Conservation (phyloP, 2,888 invertebrate genomes). For the Clivina fossor region DNA sequence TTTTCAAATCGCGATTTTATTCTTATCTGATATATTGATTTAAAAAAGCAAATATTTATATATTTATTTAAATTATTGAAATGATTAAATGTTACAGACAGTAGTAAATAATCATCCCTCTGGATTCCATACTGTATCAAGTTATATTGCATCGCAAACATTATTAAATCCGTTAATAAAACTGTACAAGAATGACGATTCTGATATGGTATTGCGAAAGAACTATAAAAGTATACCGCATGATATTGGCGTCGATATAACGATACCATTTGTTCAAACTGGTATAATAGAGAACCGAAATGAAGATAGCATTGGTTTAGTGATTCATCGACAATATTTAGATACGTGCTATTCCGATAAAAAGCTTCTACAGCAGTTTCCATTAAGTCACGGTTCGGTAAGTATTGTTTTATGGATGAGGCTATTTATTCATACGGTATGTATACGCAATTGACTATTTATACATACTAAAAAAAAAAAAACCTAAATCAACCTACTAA, state of each 20-base stretch:
- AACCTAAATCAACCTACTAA: no score
- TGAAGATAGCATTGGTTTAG: slow-evolving; percentile 52
- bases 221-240: slow-evolving; percentile 72
- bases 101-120: slow-evolving; percentile 55
- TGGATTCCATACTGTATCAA: slow-evolving; percentile 64
- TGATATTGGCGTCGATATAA: slow-evolving; percentile 63
- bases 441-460: no score
- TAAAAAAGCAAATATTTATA: no score
- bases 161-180: slow-evolving; percentile 64
- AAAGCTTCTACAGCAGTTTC: slow-evolving; percentile 50
- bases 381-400: slow-evolving; percentile 52
- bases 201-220: slow-evolving; percentile 68
- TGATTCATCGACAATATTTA: slow-evolving; percentile 57
- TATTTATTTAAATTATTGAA: not conserved
- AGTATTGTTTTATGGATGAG: no score
- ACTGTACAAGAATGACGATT: slow-evolving; percentile 58
- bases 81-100: slow-evolving; percentile 43
- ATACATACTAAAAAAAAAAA: no score
- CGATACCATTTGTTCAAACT: slow-evolving; percentile 51
- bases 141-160: slow-evolving; percentile 62
- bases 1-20: no score
- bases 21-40: no score
- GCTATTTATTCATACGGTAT: no score
- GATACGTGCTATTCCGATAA: slow-evolving; percentile 55
- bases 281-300: slow-evolving; percentile 46